Evolutionary conservation across 2,113 vertebrate species (phyloP).

Genomic region (Mungos mungo): DNA sequence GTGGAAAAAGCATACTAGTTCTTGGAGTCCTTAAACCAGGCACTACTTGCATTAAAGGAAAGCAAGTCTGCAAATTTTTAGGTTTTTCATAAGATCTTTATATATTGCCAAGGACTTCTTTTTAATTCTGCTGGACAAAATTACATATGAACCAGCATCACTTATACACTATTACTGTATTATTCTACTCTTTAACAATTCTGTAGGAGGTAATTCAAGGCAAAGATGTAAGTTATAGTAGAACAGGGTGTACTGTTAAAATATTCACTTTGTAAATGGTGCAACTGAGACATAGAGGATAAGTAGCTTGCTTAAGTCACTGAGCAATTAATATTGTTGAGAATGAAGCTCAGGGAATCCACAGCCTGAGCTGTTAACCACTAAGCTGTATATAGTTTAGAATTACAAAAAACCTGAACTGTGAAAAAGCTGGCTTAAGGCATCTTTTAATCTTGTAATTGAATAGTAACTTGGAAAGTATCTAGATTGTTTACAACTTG

Average conservation of each 20-base stretch:
- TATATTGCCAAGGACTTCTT: neutral
- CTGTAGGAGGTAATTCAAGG: neutral
- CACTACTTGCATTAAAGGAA: neutral
- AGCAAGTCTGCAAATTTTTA: neutral
- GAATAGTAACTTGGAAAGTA: neutral
- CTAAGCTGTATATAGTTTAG: neutral
- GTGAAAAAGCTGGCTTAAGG: neutral
- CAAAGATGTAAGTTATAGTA: neutral
- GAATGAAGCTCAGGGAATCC: neutral
- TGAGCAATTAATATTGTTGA: neutral
- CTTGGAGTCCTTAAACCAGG: neutral
- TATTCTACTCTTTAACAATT: neutral
- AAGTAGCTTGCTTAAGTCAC: neutral
- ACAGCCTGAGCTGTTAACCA: neutral
- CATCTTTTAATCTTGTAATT: neutral
- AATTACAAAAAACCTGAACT: neutral
- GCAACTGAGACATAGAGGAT: neutral
- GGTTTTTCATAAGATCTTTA: neutral
- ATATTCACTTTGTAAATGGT: neutral
- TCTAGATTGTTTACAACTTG: neutral
- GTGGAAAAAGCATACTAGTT: neutral
- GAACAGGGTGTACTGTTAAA: neutral
- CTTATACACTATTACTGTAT: neutral
- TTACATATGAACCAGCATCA: neutral
- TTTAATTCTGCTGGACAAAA: conserved; percentile 11